Evolutionary conservation across 2,888 invertebrate genomes (phyloP), one percentile per base, ranked within the genome.

Genomic region (Nasonia oneida): DNA sequence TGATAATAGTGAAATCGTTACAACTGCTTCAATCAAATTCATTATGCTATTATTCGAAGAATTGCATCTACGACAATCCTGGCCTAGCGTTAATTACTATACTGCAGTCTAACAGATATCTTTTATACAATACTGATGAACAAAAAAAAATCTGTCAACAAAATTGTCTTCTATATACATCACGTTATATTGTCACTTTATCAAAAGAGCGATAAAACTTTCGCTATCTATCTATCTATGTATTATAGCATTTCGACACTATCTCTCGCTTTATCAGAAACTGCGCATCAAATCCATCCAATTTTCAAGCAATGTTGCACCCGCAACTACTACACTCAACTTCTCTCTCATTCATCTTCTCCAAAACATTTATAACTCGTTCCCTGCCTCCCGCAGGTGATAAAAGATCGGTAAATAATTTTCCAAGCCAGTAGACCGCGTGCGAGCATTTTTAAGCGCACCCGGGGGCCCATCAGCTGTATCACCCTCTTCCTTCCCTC

Each of bases 381-480:
- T 1, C 39, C 29, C 39, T 33, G 37, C 33, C 18, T 80, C 39
- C 18, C 14, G 14, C 67, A 12, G 15, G 53, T 33, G n/a, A 14
- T 39, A 53, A 57, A 57, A n/a, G 5, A n/a, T 15, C 15, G 14
- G 33, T 10, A 53, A 73, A 57, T 82, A 83, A 79, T 82, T 79
- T 67, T 67, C 42, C 82, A 42, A 67, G 74, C 64, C 39, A 18
- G 23, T 8, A 14, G 57, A 67, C 14, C 47, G 71, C 53, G 64
- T 81, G 85, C 81, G 79, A 71, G 78, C 74, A 78, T 85, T 81
- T 85, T 85, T 78, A 82, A 81, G 67, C 50, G 61, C 23, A 23
- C 33, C 6, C 47, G 15, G 33, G 47, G 71, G 42, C 53, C 74
- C 81, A 81, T 74, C 75, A 75, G 64, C 74, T 39, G 79, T 79